phyloP scores from a whole-genome alignment of 2,797 vertebrate species.

The Cryptoblepharus egeriae region DNA sequence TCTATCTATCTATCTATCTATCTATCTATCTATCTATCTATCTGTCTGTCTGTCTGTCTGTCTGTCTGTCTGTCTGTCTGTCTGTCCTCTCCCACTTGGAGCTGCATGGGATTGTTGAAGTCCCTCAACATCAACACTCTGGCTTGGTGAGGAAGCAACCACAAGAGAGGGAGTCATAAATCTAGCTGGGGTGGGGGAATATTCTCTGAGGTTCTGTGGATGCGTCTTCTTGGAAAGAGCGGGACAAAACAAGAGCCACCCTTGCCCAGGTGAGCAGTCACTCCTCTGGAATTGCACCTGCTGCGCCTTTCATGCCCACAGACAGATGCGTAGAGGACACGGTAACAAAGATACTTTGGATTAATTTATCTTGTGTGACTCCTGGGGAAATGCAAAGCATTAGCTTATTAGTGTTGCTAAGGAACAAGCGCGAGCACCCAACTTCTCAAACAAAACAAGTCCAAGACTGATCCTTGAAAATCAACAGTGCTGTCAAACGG shows the following conservation, averaged over 20 bases:
- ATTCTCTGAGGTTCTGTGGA: too few species aligned
- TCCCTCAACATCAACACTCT: too few species aligned
- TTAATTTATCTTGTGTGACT: background rate
- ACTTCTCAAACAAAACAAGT: background rate
- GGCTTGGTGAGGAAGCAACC: background rate
- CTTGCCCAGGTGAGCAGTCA: fast-evolving
- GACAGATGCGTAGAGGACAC: background rate
- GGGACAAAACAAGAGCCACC: background rate
- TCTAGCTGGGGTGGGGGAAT: too few species aligned
- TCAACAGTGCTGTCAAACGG: background rate
- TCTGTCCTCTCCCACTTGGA: too few species aligned
- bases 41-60: too few species aligned
- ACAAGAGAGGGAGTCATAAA: background rate
- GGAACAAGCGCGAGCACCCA: constrained; percentile 17
- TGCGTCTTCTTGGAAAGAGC: background rate
- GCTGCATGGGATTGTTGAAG: too few species aligned
- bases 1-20: too few species aligned
- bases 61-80: too few species aligned
- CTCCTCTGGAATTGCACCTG: background rate
- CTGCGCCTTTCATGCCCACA: fast-evolving
- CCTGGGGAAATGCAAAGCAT: background rate
- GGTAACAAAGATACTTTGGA: background rate
- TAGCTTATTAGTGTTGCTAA: constrained; percentile 42
- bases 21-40: too few species aligned
- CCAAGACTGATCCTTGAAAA: background rate